These are phyloP conservation scores for Aricia agestis DNA, from an alignment of 1,140 invertebrate species.

Conservation along the genomic window DNA sequence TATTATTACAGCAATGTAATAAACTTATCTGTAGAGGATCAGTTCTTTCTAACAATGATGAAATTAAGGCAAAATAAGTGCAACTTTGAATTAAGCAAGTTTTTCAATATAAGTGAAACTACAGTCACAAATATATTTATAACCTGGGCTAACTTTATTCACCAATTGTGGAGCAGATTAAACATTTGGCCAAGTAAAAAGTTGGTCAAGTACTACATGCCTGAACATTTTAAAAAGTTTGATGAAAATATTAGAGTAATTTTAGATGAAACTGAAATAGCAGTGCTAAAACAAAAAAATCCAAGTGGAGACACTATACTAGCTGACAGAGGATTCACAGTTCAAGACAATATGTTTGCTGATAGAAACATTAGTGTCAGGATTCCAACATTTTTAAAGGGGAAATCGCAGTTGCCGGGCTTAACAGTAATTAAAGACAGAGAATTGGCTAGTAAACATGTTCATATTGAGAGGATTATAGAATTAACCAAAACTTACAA, in stretches of 20 bases:
- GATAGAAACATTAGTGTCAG: too few relatives aligned
- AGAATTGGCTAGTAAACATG: background rate
- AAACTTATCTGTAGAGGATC: background rate
- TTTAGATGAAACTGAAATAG: background rate
- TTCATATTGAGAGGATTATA: background rate
- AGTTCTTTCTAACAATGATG: conserved; percentile 6
- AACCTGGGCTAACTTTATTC: background rate
- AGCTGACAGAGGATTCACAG: too few relatives aligned
- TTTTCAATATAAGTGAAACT: background rate
- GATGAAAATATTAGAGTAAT: background rate
- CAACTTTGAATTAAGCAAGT: too few relatives aligned
- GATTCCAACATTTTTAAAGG: too few relatives aligned
- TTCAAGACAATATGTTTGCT: too few relatives aligned
- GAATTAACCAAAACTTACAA: background rate
- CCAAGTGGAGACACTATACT: too few relatives aligned
- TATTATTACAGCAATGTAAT: background rate
- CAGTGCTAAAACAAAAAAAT: too few relatives aligned
- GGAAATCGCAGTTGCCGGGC: too few relatives aligned
- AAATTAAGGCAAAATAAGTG: conserved; percentile 10
- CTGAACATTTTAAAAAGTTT: background rate
- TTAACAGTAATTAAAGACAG: too few relatives aligned
- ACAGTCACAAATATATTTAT: background rate
- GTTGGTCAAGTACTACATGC: too few relatives aligned
- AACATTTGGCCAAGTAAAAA: conserved; percentile 4
- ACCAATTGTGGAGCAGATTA: background rate